Conservation (phyloP, 1,140 invertebrate genomes). For the Drosophila parabipectinata region DNA sequence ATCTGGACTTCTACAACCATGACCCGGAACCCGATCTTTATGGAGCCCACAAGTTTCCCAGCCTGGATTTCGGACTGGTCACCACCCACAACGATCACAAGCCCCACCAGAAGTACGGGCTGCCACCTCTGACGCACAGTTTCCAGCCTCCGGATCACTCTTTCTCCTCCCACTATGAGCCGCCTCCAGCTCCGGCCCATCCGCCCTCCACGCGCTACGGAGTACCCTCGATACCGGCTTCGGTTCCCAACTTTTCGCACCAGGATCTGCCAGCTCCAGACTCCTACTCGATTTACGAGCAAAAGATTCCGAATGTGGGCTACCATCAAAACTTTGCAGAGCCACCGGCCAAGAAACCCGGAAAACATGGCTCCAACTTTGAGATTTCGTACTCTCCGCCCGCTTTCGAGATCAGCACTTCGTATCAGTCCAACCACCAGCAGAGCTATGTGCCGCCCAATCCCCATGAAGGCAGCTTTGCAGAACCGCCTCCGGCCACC, state of each 20-base stretch:
- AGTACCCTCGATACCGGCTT: constrained; percentile 35
- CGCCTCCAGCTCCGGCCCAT: constrained; percentile 13
- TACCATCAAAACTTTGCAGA: constrained; percentile 70
- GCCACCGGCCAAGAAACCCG: constrained; percentile 40
- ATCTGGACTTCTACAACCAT: constrained; percentile 73
- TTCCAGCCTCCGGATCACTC: constrained; percentile 50
- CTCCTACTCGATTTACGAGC: constrained; percentile 67
- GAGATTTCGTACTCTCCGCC: constrained; percentile 76
- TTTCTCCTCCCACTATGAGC: constrained; percentile 48
- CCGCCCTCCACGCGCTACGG: constrained; percentile 39
- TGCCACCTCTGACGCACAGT: constrained; percentile 44
- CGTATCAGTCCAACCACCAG: constrained; percentile 45
- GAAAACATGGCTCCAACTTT: constrained; percentile 29
- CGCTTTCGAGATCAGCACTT: constrained; percentile 70
- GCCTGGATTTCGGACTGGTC: constrained; percentile 48
- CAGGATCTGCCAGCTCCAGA: constrained; percentile 32
- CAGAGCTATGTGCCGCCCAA: constrained; percentile 44
- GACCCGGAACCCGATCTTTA: constrained; percentile 47
- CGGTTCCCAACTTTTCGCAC: constrained; percentile 31
- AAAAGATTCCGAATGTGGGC: constrained; percentile 67
- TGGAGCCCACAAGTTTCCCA: constrained; percentile 64
- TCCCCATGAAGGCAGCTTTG: constrained; percentile 3
- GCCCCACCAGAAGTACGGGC: constrained; percentile 68
- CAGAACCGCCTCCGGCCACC: constrained; percentile 23
- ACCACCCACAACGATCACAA: constrained; percentile 32